Base-by-base conservation (phyloP, 2,113 vertebrate species). In the Picathartes gymnocephalus region DNA sequence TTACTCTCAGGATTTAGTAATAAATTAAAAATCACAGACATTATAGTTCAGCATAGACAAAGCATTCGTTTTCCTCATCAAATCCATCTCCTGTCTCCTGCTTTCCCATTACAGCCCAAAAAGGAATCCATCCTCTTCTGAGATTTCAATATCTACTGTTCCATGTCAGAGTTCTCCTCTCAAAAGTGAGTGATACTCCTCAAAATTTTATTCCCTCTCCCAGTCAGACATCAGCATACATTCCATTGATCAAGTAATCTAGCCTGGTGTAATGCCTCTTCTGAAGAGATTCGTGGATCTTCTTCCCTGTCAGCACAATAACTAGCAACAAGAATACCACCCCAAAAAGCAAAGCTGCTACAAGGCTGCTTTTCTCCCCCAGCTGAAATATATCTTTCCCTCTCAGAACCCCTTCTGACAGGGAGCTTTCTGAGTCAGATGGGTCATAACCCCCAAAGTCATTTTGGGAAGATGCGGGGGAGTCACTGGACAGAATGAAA, bases 241-340 rank as follows among this genome's bases (percentile, higher is more conserved):
- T 98, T 48, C 98, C 98, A 86, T 98, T 98, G 92, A 98, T 98
- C 85, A 98, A 90, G 76, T 98, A 98, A 92, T 98, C 98, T 28
- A 98, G 89, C 40, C 97, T 97, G 5, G 97, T 98, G 48, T 98
- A 98, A 30, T 54, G 98, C 56, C 94, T 97, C 65, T 96, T 95
- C 65, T 56, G 97, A 57, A 97, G 94, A 20, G 97, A 97, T 50
- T 98, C 97, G 0, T 78, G 57, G 16, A 98, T 60, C 64, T 94
- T 98, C 68, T 95, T 97, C 19, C 96, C 97, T 7, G 95, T 65
- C 50, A 98, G 68, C 25, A 54, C 71, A 13, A 98, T 92, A 42
- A 97, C 97, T 58, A 98, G 69, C 20, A 96, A 12, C 22, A 98
- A 93, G 76, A 98, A 98, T 28, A 98, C 44, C 40, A 98, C 39